These are phyloP conservation scores for Nothocercus nigrocapillus DNA, from an alignment of 2,113 vertebrate species.

Conservation along the genomic window DNA sequence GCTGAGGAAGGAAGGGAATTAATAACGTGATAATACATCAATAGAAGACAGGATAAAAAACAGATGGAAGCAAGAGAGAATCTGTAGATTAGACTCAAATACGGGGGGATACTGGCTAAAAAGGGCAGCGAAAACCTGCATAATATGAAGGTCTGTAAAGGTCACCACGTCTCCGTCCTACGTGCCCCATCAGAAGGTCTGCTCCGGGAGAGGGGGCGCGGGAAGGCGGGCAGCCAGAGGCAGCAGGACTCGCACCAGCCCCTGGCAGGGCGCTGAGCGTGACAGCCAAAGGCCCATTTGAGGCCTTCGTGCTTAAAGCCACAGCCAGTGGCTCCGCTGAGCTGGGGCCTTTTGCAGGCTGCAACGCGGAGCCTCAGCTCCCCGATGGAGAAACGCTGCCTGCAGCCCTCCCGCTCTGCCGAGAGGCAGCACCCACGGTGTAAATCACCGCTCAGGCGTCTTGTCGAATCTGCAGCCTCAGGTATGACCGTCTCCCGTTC, in stretches of 20 bases:
- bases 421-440: neutral
- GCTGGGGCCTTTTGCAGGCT: neutral
- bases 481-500: constrained; percentile 35
- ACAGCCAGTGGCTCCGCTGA: constrained; percentile 13
- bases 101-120: neutral
- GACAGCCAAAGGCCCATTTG: constrained; percentile 17
- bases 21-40: neutral
- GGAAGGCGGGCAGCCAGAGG: neutral
- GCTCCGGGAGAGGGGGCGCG: neutral
- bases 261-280: neutral
- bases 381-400: neutral
- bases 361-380: neutral
- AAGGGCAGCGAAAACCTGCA: neutral
- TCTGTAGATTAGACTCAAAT: neutral
- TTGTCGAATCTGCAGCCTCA: constrained; percentile 43
- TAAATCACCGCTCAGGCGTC: constrained; percentile 42
- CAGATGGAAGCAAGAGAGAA: neutral
- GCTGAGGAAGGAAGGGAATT: constrained; percentile 38
- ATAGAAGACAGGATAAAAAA: neutral
- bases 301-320: constrained; percentile 24
- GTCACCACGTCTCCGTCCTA: neutral
- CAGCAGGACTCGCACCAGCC: neutral
- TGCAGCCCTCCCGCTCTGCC: constrained; percentile 25
- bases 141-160: neutral
- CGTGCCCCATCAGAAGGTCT: neutral